Evolutionary conservation across 2,113 vertebrate genomes (phyloP).

Genomic region (Salvator merianae): DNA sequence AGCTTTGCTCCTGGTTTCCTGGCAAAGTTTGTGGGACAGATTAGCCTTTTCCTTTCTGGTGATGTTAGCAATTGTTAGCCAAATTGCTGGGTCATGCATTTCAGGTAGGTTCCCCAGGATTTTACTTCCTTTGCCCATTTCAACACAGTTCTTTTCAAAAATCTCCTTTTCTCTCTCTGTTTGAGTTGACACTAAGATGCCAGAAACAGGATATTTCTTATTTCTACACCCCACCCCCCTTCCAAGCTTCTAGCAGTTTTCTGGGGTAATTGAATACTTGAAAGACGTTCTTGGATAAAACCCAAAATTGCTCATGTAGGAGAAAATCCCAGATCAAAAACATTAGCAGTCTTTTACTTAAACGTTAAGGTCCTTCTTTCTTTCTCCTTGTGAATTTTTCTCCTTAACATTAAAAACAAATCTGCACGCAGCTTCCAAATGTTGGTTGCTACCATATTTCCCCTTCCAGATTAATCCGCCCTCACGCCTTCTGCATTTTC

Average conservation of each 20-base stretch:
- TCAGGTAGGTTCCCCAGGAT: constrained; percentile 18
- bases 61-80: neutral
- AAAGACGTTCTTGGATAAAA: neutral
- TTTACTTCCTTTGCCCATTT: neutral
- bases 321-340: neutral
- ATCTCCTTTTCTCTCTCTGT: neutral
- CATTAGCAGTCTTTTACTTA: neutral
- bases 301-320: neutral
- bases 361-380: neutral
- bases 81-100: neutral
- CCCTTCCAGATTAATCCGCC: neutral
- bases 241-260: constrained; percentile 2
- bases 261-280: neutral
- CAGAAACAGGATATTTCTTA: neutral
- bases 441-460: too few species aligned
- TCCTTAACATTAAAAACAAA: neutral
- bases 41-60: neutral
- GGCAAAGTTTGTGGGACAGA: too few species aligned
- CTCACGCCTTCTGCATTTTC: neutral
- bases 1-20: neutral
- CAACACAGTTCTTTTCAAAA: neutral
- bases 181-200: neutral
- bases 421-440: neutral
- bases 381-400: neutral
- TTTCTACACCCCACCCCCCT: too few species aligned